These are phyloP conservation scores for Aphaenogaster rudis DNA, from an alignment of 1,140 invertebrate species.

Conservation along the genomic window DNA sequence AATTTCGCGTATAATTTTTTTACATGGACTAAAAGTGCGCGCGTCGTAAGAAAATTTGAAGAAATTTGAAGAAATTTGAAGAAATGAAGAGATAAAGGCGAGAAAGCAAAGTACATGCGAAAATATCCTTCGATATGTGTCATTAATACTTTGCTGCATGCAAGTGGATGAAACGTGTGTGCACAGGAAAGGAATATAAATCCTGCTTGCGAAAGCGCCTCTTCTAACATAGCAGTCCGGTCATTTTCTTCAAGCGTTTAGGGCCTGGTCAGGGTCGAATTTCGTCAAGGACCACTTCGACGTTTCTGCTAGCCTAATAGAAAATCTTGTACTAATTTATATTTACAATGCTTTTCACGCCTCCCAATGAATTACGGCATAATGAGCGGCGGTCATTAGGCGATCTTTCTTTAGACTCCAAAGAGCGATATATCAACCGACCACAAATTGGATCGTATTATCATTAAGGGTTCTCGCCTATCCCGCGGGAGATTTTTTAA, in stretches of 20 bases:
- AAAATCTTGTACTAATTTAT: conserved; percentile 86
- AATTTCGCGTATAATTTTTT: not conserved
- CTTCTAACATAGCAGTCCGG: not conserved
- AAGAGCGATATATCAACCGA: not conserved
- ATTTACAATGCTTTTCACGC: conserved; percentile 84
- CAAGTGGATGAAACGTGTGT: not conserved
- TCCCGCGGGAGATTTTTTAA: conserved; percentile 1
- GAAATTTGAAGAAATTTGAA: not conserved
- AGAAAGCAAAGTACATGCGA: not conserved
- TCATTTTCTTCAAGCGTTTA: not conserved
- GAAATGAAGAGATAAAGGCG: not conserved
- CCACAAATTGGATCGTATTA: not conserved
- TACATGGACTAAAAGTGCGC: not conserved
- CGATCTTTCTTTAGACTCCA: not conserved
- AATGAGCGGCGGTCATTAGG: conserved; percentile 63
- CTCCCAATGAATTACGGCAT: conserved; percentile 75
- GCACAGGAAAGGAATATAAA: not conserved
- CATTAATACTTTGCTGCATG: not conserved
- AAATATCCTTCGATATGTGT: not conserved
- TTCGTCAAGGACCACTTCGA: conserved; percentile 63
- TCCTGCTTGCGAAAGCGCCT: not conserved
- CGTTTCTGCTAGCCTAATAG: conserved; percentile 76
- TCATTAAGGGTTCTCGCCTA: not conserved
- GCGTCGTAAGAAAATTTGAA: not conserved
- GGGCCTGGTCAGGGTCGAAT: conserved; percentile 37